Evolutionary conservation across 2,797 vertebrate species (phyloP).

Genomic region (Scomberomorus guttatus): DNA sequence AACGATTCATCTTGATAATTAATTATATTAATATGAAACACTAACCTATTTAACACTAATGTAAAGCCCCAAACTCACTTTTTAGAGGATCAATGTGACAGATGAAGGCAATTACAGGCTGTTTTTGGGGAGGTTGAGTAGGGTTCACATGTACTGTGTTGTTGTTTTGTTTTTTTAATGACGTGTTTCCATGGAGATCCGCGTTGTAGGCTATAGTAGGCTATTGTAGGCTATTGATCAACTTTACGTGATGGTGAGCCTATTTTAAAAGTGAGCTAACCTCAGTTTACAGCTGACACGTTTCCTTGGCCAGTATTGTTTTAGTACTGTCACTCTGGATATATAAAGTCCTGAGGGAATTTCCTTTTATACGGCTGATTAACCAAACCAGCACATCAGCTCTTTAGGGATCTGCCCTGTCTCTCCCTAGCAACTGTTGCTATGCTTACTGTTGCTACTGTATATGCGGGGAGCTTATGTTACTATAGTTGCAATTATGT

Average conservation of each 20-base stretch:
- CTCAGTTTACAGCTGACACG: background rate
- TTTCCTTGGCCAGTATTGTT: background rate
- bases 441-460: conserved; percentile 79
- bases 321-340: conserved; percentile 74
- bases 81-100: background rate
- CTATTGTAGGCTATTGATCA: no score
- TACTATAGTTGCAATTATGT: background rate
- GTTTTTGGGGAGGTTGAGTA: background rate
- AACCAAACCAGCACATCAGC: conserved; percentile 83
- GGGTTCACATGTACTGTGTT: no score
- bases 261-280: background rate
- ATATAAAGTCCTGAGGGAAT: conserved; percentile 85
- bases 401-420: conserved; percentile 79
- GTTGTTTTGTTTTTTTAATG: background rate
- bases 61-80: background rate
- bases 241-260: background rate
- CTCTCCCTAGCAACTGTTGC: conserved; percentile 89
- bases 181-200: conserved; percentile 48
- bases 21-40: background rate
- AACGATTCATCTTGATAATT: background rate
- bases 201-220: no score
- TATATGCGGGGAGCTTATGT: conserved; percentile 30
- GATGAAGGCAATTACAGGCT: background rate
- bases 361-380: conserved; percentile 85
- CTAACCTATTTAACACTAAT: background rate